A percentile compares a stretch with the other conserved stretches of the same genome.
Evolutionary conservation across 1,140 invertebrate genomes (phyloP).

Genomic region (Scaptomyza graminum): DNA sequence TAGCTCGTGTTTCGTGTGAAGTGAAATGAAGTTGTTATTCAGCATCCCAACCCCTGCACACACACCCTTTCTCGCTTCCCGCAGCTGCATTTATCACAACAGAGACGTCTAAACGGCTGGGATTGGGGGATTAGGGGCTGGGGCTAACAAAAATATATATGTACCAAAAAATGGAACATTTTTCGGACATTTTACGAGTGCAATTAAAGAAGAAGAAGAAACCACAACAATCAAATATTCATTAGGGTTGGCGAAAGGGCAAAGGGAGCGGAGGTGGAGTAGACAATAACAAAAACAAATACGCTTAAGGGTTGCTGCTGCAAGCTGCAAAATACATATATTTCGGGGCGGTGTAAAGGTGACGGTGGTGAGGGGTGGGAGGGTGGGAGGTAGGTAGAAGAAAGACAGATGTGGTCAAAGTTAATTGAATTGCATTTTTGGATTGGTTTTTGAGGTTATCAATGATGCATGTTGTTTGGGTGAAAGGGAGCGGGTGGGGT

Average conservation of each 20-base stretch:
- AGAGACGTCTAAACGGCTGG: background rate
- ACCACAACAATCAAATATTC: conserved; percentile 52
- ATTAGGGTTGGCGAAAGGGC: background rate
- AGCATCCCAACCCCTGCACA: no score
- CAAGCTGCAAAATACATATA: conserved; percentile 10
- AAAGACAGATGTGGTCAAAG: conserved; percentile 20
- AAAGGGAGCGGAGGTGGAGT: background rate
- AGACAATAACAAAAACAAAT: background rate
- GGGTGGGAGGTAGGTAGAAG: no score
- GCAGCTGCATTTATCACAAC: conserved; percentile 64
- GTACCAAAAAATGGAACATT: background rate
- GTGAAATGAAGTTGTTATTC: no score
- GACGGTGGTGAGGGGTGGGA: no score
- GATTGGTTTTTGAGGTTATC: no score
- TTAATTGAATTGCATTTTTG: conserved; percentile 20
- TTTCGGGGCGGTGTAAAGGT: background rate
- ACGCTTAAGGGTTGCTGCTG: conserved; percentile 11
- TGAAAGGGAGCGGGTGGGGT: background rate
- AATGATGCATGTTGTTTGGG: no score
- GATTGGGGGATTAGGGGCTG: background rate
- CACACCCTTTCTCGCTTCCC: no score
- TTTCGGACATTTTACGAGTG: conserved; percentile 54
- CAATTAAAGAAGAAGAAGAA: conserved; percentile 56
- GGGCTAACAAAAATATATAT: no score
- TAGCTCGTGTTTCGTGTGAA: no score